phyloP scores from a whole-genome alignment of 2,797 vertebrate genomes.

The Alcedo atthis region DNA sequence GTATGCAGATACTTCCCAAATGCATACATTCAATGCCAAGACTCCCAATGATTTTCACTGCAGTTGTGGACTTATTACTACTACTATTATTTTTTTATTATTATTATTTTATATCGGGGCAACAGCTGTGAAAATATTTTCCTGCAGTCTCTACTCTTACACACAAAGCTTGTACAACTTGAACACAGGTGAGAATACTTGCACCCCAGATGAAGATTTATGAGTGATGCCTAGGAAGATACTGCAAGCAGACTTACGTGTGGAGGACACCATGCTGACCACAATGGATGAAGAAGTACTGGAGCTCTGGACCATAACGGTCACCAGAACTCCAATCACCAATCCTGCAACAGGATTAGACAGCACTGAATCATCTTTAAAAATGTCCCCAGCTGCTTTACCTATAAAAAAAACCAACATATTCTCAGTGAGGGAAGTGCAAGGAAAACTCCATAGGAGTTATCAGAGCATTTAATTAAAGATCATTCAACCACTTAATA shows the following conservation, averaged over 20 bases:
- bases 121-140: neutral
- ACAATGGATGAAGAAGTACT: conserved; percentile 96
- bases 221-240: neutral
- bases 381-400: conserved; percentile 95
- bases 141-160: neutral
- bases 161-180: neutral
- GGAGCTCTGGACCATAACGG: conserved; percentile 95
- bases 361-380: conserved; percentile 90
- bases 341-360: conserved; percentile 93
- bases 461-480: neutral
- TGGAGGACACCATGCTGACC: conserved; percentile 98
- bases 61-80: neutral
- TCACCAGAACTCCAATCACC: conserved; percentile 96
- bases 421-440: neutral
- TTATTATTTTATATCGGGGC: neutral
- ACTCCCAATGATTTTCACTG: neutral
- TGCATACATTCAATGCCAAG: neutral
- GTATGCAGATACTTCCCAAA: neutral
- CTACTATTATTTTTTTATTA: neutral
- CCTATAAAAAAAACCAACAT: conserved; percentile 73
- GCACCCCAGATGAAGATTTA: neutral
- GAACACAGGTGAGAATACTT: neutral
- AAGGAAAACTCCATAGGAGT: neutral
- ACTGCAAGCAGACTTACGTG: conserved; percentile 80
- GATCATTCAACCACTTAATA: neutral